Base-by-base conservation (phyloP, 2,888 invertebrate species). In the Nephrotoma guestfalica region DNA sequence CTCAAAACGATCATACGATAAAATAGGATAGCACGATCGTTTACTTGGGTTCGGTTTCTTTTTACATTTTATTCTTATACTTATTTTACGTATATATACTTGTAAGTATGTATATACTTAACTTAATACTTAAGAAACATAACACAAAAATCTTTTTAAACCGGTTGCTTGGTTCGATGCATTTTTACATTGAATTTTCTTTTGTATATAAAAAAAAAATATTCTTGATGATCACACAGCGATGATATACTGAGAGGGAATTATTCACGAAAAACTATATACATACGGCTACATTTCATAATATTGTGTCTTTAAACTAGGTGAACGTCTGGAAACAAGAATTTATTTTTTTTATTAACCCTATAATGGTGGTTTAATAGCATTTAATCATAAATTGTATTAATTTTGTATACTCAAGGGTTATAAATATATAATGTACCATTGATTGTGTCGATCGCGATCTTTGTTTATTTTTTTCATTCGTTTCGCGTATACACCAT, bases 81-180 rank as follows among this genome's bases (percentile, higher is more conserved):
- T 71, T 30, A 6, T 71, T 30, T 30, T 30, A 30, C 15, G 51
- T 57, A 57, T 57, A 57, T 47, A 47, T 47, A 47, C 13, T 13
- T 47, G 13, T 47, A 47, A 4, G 13, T 47, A 13, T 47, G 13
- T 11, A 47, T 57, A 57, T 57, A 57, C 51, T 57, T 57, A 15
- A 57, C 51, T 57, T 71, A 71, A 71, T 71, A 71, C 71, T 71
- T 71, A 71, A 30, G 71, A 71, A 71, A 71, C 71, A 51, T 15
- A 71, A 71, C 71, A 71, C 71, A 71, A 71, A 71, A 71, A 71
- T 71, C n/a, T 30, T 47, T 47, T 47, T 41, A 84, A 84, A 84
- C 84, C 84, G 84, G 84, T 84, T 84, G 84, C 84, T 84, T 84
- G 84, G 84, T 84, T 84, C 41, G 84, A 84, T 84, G 84, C 84